phyloP scores from a whole-genome alignment of 2,113 vertebrate species.

The Mustelus asterias region DNA sequence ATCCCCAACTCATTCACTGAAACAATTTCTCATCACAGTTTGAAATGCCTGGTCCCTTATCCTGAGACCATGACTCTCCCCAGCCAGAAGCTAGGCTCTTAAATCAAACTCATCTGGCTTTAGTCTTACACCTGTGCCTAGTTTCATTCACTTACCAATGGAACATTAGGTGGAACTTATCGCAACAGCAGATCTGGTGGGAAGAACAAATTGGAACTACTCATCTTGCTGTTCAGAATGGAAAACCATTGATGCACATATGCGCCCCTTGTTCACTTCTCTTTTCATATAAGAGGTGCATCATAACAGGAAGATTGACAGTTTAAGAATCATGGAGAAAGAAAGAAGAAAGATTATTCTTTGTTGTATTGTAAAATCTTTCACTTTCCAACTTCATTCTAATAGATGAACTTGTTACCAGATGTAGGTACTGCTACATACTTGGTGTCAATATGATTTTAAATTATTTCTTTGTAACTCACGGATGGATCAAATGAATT shows the following conservation, averaged over 20 bases:
- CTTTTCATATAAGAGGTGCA: neutral
- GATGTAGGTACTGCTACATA: neutral
- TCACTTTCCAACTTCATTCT: neutral
- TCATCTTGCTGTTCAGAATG: neutral
- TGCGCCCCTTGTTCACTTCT: neutral
- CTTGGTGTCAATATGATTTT: neutral
- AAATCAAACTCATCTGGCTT: neutral
- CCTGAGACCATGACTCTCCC: neutral
- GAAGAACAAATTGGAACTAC: neutral
- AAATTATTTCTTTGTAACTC: neutral
- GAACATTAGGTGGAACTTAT: neutral
- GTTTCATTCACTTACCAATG: neutral
- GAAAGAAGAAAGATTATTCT: neutral
- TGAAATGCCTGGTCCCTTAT: neutral
- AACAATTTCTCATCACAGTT: neutral
- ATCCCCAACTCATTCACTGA: neutral
- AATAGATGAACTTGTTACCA: neutral
- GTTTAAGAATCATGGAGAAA: neutral
- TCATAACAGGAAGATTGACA: neutral
- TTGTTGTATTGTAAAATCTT: neutral
- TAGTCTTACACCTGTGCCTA: neutral
- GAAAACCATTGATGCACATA: neutral
- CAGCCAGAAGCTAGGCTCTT: neutral
- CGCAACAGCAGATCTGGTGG: neutral
- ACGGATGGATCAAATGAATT: neutral